Evolutionary conservation across 2,888 invertebrate genomes (phyloP), one percentile per base, ranked within the genome.

Genomic region (Standfussiana lucernea): DNA sequence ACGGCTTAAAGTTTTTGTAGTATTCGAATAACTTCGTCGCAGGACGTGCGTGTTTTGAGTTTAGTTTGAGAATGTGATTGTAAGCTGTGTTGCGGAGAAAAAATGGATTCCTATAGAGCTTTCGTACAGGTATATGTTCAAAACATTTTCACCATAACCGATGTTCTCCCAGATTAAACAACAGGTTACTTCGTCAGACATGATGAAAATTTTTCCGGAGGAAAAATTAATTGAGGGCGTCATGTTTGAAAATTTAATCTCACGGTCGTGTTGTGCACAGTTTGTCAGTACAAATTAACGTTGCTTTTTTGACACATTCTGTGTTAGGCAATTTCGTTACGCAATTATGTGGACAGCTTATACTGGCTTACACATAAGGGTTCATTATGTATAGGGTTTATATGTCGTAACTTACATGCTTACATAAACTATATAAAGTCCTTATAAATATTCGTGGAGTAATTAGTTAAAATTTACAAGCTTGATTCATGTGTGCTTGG

Each of bases 201-300:
- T 93, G 93, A 94, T 92, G 92, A 92, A 92, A 92, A 89, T 90
- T 92, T 93, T 93, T 94, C 93, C 93, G 92, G 93, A 83, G 91
- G 91, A 90, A 93, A 94, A 94, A 90, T 93, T 94, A 94, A 95
- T 94, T 92, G 93, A 86, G 92, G 90, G 88, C 91, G 92, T 89
- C 92, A 91, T 92, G 93, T 94, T 94, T 94, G 93, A 93, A 95
- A 95, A 94, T 95, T 95, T 95, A 95, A 95, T 95, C 94, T 93
- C 92, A 90, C 91, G 90, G 91, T 90, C 94, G 91, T 95, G 95
- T 94, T 86, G 89, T 89, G 89, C 88, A 89, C 89, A 89, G 82
- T 87, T 89, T 91, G 90, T 89, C 91, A 87, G 93, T 90, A 91
- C 92, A 94, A 94, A 95, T 94, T 94, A 93, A 93, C 90, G 90